phyloP scores from a whole-genome alignment of 1,140 invertebrate species.

The Drosophila teissieri region DNA sequence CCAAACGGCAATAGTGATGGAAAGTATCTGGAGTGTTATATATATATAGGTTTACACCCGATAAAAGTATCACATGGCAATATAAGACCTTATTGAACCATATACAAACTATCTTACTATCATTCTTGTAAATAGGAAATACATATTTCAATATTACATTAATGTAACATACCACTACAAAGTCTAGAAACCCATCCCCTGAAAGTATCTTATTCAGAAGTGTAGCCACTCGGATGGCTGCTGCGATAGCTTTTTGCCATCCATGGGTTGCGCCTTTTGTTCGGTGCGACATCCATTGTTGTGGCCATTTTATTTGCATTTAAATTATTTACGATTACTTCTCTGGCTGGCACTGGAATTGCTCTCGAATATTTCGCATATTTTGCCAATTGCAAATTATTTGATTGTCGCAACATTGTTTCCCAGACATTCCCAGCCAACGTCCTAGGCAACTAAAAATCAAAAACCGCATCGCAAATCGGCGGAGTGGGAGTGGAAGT shows the following conservation, averaged over 20 bases:
- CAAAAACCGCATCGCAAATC: conserved; percentile 44
- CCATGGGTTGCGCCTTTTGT: conserved; percentile 59
- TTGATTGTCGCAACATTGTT: conserved; percentile 76
- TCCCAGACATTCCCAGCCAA: conserved; percentile 42
- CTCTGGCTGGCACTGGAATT: conserved; percentile 25
- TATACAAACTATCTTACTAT: too few relatives aligned
- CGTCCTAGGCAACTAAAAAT: conserved; percentile 19
- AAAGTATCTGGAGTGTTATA: background rate
- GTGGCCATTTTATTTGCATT: conserved; percentile 69
- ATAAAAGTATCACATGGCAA: too few relatives aligned
- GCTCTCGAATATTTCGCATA: conserved; percentile 63
- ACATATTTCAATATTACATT: background rate
- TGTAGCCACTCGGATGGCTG: background rate
- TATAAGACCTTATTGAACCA: too few relatives aligned
- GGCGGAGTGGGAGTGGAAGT: background rate
- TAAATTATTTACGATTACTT: conserved; percentile 43
- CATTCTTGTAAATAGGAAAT: background rate
- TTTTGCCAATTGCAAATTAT: conserved; percentile 79
- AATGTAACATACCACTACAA: too few relatives aligned
- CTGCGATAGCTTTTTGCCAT: conserved; percentile 60
- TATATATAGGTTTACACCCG: background rate
- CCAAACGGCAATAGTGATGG: conserved; percentile 41
- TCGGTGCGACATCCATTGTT: conserved; percentile 60
- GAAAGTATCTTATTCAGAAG: background rate
- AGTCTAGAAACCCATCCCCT: background rate